Base-by-base conservation (phyloP, 1,140 invertebrate genomes). In the Vanessa atalanta region DNA sequence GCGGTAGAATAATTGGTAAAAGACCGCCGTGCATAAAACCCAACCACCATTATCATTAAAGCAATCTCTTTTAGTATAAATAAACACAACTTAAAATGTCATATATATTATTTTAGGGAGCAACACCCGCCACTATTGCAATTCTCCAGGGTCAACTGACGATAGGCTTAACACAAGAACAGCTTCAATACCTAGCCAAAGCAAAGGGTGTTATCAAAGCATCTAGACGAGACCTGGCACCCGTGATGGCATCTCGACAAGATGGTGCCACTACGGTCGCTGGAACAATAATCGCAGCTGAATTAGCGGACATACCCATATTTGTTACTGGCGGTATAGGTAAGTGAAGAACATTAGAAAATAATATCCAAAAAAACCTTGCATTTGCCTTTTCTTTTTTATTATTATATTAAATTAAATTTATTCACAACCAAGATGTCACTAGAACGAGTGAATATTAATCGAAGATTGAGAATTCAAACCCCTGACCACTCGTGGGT, bases 201-300 rank as follows among this genome's bases (percentile, higher is more conserved):
- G 92, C 92, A 11, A 90, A 90, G 48, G 84, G 79, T 0, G 85
- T 94, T 43, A 82, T 96, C 11, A 98, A 98, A 93, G 96, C 96
- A 15, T 99, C 98, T 0, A 92, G 97, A 61, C 93, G 98, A 73
- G 99, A 99, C 93, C 94, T 99, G 43, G 95, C 97, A 0, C 95
- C 95, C 81, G 95, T 96, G 26, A 76, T 97, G 12, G 95, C 95
- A n/a, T 92, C 95, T 87, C 93, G 94, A 71, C 83, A 95, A 47
- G 95, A 96, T 93, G 99, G 98, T 11, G 99, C 99, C 3, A 99
- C 98, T 0, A 99, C 99, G 0, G 99, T 99, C 1, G 97, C 98
- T 8, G 98, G 96, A 7, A 99, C 99, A 6, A 96, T 99, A 93
- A 93, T 98, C 13, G 94, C 97, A 14, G 97, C 98, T 3, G 93